A percentile compares a stretch with the other conserved stretches of the same genome.
Conservation (phyloP, 2,113 vertebrate genomes). For the Oreochromis aureus region DNA sequence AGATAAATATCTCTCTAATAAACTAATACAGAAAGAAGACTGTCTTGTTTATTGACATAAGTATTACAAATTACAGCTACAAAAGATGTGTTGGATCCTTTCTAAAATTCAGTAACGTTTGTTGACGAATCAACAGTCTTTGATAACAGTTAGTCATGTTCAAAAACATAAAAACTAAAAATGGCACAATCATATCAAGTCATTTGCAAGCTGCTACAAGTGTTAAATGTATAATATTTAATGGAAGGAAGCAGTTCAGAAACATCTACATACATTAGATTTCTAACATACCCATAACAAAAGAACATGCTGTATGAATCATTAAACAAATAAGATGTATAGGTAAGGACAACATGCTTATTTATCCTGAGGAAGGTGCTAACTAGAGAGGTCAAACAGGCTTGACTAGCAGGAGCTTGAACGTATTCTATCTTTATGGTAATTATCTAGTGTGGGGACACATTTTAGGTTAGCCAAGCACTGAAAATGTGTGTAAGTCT, state of each 20-base stretch:
- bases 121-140: accelerated
- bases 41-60: not conserved
- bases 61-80: not conserved
- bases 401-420: not conserved
- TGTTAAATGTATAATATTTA: too few relatives aligned
- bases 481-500: not conserved
- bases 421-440: not conserved
- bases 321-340: too few relatives aligned
- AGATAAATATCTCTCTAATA: not conserved
- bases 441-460: not conserved
- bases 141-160: not conserved
- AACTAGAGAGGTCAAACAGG: too few relatives aligned
- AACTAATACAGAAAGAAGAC: not conserved
- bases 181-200: not conserved
- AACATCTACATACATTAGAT: too few relatives aligned
- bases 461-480: not conserved
- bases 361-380: too few relatives aligned
- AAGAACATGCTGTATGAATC: too few relatives aligned
- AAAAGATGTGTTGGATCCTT: not conserved
- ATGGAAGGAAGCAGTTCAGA: too few relatives aligned
- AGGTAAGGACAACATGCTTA: too few relatives aligned
- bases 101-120: not conserved
- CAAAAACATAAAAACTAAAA: not conserved
- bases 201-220: not conserved
- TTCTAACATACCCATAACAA: too few relatives aligned